phyloP scores from a whole-genome alignment of 2,113 vertebrate genomes.

The Phylloscopus trochilus region DNA sequence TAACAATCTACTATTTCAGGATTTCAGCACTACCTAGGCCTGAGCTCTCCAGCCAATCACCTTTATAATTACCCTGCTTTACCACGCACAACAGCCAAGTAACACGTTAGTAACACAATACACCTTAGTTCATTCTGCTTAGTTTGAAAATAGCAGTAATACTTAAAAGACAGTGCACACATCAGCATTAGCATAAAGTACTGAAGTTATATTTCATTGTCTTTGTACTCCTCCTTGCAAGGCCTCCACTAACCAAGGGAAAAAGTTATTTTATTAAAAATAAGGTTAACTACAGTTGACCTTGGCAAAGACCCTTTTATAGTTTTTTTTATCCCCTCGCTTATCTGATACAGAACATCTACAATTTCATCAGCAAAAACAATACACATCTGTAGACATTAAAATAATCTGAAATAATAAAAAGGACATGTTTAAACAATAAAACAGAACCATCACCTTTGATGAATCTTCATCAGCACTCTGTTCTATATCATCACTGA shows the following conservation, averaged over 20 bases:
- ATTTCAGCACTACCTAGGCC: neutral
- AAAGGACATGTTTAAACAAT: neutral
- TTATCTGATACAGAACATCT: neutral
- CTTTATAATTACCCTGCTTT: neutral
- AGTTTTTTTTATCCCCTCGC: neutral
- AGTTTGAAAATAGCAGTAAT: neutral
- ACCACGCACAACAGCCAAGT: neutral
- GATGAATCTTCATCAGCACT: conserved; percentile 71
- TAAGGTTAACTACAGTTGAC: neutral
- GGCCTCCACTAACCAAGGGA: neutral
- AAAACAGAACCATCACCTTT: conserved; percentile 54
- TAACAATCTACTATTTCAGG: neutral
- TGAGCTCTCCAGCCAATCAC: neutral
- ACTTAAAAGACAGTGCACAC: neutral
- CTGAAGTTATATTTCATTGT: neutral
- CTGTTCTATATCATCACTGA: conserved; percentile 88
- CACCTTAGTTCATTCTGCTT: neutral
- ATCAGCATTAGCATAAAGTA: neutral
- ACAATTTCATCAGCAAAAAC: neutral
- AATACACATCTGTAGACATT: neutral
- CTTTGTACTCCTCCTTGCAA: neutral
- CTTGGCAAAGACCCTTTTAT: neutral
- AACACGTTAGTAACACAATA: neutral
- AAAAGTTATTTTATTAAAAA: neutral
- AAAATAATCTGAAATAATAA: neutral